Evolutionary conservation across 1,140 invertebrate genomes (phyloP).

Genomic region (Micrasema minimum): DNA sequence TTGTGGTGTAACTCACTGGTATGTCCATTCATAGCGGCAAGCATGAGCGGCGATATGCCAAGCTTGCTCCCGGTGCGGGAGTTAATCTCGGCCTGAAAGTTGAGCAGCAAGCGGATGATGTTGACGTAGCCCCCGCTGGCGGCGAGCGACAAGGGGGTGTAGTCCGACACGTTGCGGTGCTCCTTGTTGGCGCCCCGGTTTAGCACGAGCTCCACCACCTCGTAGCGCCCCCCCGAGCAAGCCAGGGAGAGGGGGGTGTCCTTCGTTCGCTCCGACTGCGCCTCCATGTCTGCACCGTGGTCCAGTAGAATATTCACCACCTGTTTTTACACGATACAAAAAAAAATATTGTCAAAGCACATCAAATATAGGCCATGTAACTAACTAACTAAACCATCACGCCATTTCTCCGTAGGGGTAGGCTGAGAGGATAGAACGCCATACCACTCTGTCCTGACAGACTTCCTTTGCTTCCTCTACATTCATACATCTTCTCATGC

Average conservation of each 20-base stretch:
- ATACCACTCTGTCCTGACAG: too few species aligned
- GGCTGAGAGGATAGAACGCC: too few species aligned
- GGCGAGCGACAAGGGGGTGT: conserved; percentile 96
- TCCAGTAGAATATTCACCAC: conserved; percentile 94
- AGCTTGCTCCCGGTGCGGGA: conserved; percentile 96
- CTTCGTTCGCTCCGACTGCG: conserved; percentile 98
- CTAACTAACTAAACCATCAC: too few species aligned
- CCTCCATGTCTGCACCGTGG: conserved; percentile 94
- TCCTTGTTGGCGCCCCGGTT: conserved; percentile 95
- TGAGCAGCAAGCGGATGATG: conserved; percentile 94
- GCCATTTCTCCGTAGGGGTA: too few species aligned
- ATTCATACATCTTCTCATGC: too few species aligned
- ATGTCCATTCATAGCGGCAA: conserved; percentile 99
- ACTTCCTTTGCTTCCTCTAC: too few species aligned
- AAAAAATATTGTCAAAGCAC: background rate
- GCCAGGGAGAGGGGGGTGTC: conserved; percentile 98
- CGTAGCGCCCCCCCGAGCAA: conserved; percentile 96
- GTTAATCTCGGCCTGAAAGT: conserved; percentile 96
- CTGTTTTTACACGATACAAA: too few species aligned
- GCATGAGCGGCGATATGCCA: conserved; percentile 98
- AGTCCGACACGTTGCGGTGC: conserved; percentile 99
- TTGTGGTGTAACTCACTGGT: conserved; percentile 62
- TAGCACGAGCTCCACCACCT: conserved; percentile 95
- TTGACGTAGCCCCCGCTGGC: conserved; percentile 99
- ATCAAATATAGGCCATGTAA: too few species aligned